phyloP scores from a whole-genome alignment of 2,888 invertebrate genomes.

The Eueremaeus valkanovi region DNA sequence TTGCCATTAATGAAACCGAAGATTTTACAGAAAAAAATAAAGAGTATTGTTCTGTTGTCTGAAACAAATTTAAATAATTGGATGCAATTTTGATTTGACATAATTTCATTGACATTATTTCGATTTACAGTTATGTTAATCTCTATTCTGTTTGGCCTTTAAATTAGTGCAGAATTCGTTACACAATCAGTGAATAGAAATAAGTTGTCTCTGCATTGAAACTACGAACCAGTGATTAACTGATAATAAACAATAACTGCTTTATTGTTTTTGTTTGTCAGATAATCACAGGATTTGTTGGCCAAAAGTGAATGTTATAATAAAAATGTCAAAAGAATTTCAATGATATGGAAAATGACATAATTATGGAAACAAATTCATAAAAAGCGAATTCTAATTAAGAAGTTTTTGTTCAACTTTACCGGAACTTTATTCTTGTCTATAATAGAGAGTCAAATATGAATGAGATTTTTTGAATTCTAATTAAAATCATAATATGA shows the following conservation, averaged over 20 bases:
- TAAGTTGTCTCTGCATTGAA: not conserved
- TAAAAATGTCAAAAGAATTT: too few relatives aligned
- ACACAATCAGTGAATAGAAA: not conserved
- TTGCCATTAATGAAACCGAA: too few relatives aligned
- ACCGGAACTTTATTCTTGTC: not conserved
- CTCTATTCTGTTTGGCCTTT: not conserved
- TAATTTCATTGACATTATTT: not conserved
- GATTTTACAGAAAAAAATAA: too few relatives aligned
- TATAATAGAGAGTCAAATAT: not conserved
- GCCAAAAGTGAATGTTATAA: too few relatives aligned
- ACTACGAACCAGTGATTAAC: too few relatives aligned
- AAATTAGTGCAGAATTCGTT: not conserved
- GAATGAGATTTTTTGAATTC: not conserved
- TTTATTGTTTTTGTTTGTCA: too few relatives aligned
- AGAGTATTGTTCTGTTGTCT: too few relatives aligned
- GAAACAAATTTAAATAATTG: not conserved
- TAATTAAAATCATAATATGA: not conserved
- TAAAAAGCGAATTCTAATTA: too few relatives aligned
- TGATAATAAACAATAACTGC: too few relatives aligned
- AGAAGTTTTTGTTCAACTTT: not conserved
- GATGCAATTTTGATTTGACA: not conserved
- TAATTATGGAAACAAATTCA: too few relatives aligned
- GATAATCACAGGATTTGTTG: too few relatives aligned
- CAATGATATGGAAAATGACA: too few relatives aligned
- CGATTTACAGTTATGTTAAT: not conserved